These are phyloP conservation scores for Astreopora myriophthalma DNA, from an alignment of 64 coral and sea anemone genomes.

Conservation along the genomic window DNA sequence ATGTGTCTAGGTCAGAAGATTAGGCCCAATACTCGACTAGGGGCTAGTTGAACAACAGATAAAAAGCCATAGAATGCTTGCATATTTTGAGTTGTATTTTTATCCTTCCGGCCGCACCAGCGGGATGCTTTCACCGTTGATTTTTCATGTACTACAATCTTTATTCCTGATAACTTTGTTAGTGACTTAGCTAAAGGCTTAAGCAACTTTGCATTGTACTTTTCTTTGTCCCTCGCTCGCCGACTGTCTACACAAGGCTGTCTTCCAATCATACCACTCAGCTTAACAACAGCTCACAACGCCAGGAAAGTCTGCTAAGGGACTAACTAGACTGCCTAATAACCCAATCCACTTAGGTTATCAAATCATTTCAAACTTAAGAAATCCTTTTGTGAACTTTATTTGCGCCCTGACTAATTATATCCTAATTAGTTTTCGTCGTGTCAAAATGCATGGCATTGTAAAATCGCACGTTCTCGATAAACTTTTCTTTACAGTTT, in stretches of 20 bases:
- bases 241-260: too few relatives aligned
- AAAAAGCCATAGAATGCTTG: background rate
- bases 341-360: background rate
- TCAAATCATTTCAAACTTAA: background rate
- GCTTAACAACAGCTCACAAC: too few relatives aligned
- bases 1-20: background rate
- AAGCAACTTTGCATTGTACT: too few relatives aligned
- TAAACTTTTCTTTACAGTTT: background rate
- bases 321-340: background rate
- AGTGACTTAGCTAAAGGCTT: background rate
- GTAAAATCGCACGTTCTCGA: background rate
- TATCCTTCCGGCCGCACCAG: background rate
- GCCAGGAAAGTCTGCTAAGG: background rate
- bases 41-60: background rate
- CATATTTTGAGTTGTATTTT: background rate
- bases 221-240: too few relatives aligned
- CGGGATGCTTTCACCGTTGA: background rate
- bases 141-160: too few relatives aligned
- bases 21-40: background rate
- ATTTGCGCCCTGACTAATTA: background rate
- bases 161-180: background rate
- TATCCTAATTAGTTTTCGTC: background rate
- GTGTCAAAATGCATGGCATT: background rate
- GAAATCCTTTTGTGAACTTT: background rate
- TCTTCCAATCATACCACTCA: too few relatives aligned